phyloP scores from a whole-genome alignment of 2,797 vertebrate species.

The Pangasius djambal region DNA sequence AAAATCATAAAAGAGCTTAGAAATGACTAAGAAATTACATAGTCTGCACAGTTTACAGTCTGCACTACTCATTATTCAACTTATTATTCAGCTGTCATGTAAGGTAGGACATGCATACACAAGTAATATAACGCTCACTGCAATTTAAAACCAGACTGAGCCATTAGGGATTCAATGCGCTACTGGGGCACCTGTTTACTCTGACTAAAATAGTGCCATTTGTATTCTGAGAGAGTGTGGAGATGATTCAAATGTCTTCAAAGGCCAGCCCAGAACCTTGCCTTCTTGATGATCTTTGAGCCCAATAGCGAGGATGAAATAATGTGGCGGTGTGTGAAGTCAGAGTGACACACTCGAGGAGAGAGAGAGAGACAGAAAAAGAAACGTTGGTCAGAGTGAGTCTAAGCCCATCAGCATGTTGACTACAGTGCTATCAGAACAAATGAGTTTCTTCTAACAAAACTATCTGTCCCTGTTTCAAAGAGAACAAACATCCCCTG shows the following conservation, averaged over 20 bases:
- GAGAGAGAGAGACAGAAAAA: neutral
- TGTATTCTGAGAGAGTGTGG: conserved; percentile 27
- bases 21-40: neutral
- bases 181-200: conserved; percentile 35
- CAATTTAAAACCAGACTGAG: conserved; percentile 17
- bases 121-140: conserved; percentile 14
- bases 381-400: neutral
- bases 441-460: conserved; percentile 30
- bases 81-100: conserved; percentile 16
- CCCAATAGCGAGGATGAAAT: conserved; percentile 42
- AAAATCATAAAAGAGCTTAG: neutral
- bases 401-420: conserved; percentile 28
- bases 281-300: conserved; percentile 32
- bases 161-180: conserved; percentile 15
- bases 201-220: conserved; percentile 36
- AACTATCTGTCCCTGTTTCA: conserved; percentile 16
- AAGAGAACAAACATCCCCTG: conserved; percentile 30
- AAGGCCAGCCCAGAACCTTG: conserved; percentile 28
- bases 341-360: conserved; percentile 13
- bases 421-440: conserved; percentile 19
- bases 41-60: conserved; percentile 21
- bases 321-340: conserved; percentile 30
- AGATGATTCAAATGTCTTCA: conserved; percentile 44
- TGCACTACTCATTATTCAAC: conserved; percentile 12
- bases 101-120: conserved; percentile 1